Base-by-base conservation (phyloP, 2,888 invertebrate species). In the Drosophila anomelani region DNA sequence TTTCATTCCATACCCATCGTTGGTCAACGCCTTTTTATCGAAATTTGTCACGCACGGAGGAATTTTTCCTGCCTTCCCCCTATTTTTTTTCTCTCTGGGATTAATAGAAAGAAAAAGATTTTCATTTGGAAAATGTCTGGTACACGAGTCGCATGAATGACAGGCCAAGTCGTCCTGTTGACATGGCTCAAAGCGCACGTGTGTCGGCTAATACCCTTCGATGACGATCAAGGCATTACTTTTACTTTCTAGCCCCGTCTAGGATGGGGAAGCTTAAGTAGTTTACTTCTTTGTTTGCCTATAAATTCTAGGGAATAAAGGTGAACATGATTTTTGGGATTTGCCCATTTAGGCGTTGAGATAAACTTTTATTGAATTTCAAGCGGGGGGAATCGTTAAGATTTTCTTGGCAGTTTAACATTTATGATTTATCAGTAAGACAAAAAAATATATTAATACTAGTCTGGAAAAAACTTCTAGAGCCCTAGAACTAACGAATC, bases 111-210 rank as follows among this genome's bases (percentile, higher is more conserved):
- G 72, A 63, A 81, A 90, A 90, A 87, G 87, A 90, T 87, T 90
- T 85, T 90, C 90, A 84, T 89, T 88, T 84, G 80, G 83, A 85
- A 85, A 86, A 86, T 81, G 75, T 79, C 86, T 86, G 85, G 85
- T 81, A 89, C 89, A 89, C 87, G 84, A 85, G 84, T 70, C 73
- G 90, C 91, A 89, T 90, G 90, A 90, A 90, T 89, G 90, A 86
- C 90, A 89, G 70, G 34, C 26, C 66, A 66, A 72, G 72, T 71
- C 70, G 68, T 51, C 51, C 38, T 44, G 68, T 68, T 58, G 75
- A 62, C 75, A 61, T 38, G 75, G 57, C 29, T 54, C 26, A 41
- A 32, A 20, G 39, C 41, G 54, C 43, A 59, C 58, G 67, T 66
- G 53, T 60, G 49, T 58, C 54, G 77, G 70, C 85, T 87, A 85